These are phyloP conservation scores for Drosophila micromelanica DNA, from an alignment of 1,140 invertebrate genomes.

Conservation along the genomic window DNA sequence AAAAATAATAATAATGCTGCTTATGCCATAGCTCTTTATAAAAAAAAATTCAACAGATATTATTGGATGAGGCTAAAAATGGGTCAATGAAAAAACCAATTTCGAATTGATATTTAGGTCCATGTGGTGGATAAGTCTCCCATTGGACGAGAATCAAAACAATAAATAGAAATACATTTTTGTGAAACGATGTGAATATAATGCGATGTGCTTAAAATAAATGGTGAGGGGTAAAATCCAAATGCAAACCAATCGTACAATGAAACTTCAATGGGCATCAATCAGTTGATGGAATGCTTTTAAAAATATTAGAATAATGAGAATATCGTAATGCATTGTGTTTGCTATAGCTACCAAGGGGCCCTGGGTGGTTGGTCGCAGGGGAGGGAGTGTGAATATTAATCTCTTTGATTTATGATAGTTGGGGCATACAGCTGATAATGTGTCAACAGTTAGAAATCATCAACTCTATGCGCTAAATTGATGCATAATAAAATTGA, in stretches of 20 bases:
- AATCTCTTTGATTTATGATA: constrained; percentile 23
- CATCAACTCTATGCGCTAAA: not conserved
- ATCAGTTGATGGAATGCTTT: constrained; percentile 77
- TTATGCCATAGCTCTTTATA: too few species aligned
- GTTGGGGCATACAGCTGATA: not conserved
- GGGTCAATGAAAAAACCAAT: constrained; percentile 39
- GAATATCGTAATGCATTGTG: constrained; percentile 6
- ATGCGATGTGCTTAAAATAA: constrained; percentile 25
- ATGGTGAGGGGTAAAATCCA: not conserved
- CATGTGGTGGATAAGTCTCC: not conserved
- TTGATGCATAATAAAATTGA: constrained; percentile 22
- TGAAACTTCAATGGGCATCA: constrained; percentile 46
- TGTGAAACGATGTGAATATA: constrained; percentile 41
- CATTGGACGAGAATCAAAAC: constrained; percentile 3
- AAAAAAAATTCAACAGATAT: too few species aligned
- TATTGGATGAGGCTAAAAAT: constrained; percentile 13
- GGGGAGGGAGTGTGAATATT: constrained; percentile 5
- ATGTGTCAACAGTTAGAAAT: not conserved
- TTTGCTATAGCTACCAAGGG: not conserved
- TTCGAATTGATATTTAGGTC: constrained; percentile 13
- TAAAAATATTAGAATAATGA: constrained; percentile 68
- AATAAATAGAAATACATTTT: constrained; percentile 37
- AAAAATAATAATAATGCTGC: too few species aligned
- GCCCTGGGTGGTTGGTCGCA: too few species aligned
- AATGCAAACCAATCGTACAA: constrained; percentile 27